Percentiles rank a stretch among this genome's conserved stretches.
These are phyloP conservation scores for Prionailurus viverrinus DNA, from an alignment of 2,113 vertebrate species.

Conservation along the genomic window DNA sequence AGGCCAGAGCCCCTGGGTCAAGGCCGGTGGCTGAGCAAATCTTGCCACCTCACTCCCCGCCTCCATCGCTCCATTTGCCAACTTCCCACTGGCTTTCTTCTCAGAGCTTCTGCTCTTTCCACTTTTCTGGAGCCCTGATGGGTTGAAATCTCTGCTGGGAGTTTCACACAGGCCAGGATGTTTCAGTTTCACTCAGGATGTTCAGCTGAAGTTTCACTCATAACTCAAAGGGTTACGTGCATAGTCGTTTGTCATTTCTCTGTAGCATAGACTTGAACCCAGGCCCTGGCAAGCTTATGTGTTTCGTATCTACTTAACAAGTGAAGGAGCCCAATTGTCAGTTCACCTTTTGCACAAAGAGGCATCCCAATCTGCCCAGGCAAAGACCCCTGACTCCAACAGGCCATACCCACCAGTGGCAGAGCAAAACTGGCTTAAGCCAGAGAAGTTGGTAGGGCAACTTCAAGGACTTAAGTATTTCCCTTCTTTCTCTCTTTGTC, in stretches of 20 bases:
- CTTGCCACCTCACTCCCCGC: accelerated
- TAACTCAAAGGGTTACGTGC: not conserved
- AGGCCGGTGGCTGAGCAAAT: not conserved
- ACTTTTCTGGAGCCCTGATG: not conserved
- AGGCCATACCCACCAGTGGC: not conserved
- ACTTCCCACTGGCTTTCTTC: not conserved
- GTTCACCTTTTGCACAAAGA: not conserved
- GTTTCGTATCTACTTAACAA: not conserved
- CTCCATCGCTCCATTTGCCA: accelerated
- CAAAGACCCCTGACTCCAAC: not conserved
- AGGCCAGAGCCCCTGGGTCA: not conserved
- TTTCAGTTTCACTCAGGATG: not conserved
- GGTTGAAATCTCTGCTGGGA: not conserved
- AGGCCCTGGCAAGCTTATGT: no score
- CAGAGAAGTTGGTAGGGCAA: not conserved
- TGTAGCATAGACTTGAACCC: not conserved
- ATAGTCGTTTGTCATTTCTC: not conserved
- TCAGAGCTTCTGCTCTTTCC: not conserved
- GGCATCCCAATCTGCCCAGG: not conserved
- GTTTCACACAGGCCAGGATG: not conserved
- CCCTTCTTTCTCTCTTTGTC: not conserved
- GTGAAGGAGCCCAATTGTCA: not conserved
- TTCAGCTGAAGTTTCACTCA: not conserved
- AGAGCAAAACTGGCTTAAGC: not conserved
- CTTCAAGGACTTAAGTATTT: not conserved